Conservation (phyloP, 2,888 invertebrate genomes). For the Cataglyphis livida region DNA sequence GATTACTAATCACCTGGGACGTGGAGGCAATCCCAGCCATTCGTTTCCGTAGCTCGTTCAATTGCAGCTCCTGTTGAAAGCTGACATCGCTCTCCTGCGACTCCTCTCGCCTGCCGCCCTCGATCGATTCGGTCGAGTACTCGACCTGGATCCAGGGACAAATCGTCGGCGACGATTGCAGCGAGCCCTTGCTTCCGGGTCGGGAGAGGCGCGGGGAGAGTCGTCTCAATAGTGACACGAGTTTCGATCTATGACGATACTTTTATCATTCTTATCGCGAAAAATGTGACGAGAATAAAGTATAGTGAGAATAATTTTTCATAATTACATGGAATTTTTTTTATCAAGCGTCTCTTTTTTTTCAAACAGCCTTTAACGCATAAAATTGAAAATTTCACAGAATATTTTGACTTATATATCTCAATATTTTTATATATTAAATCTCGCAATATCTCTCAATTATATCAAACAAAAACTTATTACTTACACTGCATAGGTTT, state of each 20-base stretch:
- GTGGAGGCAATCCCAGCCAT: constrained; percentile 78
- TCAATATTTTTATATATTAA: not conserved
- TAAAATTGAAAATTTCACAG: not conserved
- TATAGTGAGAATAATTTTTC: not conserved
- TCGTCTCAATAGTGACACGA: constrained; percentile 81
- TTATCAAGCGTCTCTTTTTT: not conserved
- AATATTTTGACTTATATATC: not conserved
- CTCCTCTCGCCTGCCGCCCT: constrained; percentile 75
- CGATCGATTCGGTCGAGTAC: constrained; percentile 80
- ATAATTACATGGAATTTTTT: not conserved
- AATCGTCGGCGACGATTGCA: constrained; percentile 80
- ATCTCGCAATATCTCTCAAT: not conserved
- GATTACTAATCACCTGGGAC: constrained; percentile 75
- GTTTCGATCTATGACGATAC: constrained; percentile 79
- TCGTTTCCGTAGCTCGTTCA: constrained; percentile 81
- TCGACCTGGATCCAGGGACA: constrained; percentile 84
- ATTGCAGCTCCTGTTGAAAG: constrained; percentile 82
- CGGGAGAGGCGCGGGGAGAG: constrained; percentile 82
- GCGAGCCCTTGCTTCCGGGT: constrained; percentile 78
- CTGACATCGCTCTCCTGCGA: constrained; percentile 81
- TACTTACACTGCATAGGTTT: not conserved
- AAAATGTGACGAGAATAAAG: not conserved
- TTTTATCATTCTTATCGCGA: not conserved
- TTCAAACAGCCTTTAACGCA: not conserved
- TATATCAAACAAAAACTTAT: not conserved